Conservation (phyloP, 2,888 invertebrate species). For the Drosophila anomelani region DNA sequence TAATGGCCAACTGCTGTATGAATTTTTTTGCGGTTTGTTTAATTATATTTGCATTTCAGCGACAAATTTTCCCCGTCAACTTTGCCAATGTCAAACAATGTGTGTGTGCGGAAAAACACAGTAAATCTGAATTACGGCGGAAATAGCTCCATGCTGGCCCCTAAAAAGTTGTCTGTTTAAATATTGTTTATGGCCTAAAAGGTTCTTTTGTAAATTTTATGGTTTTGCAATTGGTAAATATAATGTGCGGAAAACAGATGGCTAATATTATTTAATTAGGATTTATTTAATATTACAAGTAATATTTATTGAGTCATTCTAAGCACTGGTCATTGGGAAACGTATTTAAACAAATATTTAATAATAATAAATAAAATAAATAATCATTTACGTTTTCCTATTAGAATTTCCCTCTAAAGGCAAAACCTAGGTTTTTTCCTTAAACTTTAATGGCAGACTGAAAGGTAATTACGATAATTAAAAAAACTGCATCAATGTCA, state of each 20-base stretch:
- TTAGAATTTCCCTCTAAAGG: too few relatives aligned
- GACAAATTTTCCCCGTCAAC: slow-evolving; percentile 4
- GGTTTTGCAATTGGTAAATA: neutral
- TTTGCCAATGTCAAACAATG: slow-evolving; percentile 32
- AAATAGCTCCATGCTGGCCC: slow-evolving; percentile 3
- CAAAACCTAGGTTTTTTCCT: neutral
- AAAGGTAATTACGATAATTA: too few relatives aligned
- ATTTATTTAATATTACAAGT: neutral
- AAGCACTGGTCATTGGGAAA: too few relatives aligned
- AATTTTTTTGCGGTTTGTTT: slow-evolving; percentile 47
- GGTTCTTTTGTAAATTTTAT: slow-evolving; percentile 2
- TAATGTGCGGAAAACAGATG: neutral
- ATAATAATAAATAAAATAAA: too few relatives aligned
- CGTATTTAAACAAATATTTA: too few relatives aligned
- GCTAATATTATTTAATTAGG: neutral
- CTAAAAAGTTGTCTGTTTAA: slow-evolving; percentile 17
- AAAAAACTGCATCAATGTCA: neutral
- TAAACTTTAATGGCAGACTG: neutral
- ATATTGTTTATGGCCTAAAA: slow-evolving; percentile 17
- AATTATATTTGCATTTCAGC: slow-evolving; percentile 40
- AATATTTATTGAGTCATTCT: neutral
- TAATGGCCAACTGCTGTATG: slow-evolving; percentile 37
- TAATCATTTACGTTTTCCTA: too few relatives aligned
- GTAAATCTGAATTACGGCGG: slow-evolving; percentile 36
- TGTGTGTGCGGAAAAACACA: slow-evolving; percentile 1